Base-by-base conservation (phyloP, 2,888 invertebrate species). In the Drosophila helvetica region DNA sequence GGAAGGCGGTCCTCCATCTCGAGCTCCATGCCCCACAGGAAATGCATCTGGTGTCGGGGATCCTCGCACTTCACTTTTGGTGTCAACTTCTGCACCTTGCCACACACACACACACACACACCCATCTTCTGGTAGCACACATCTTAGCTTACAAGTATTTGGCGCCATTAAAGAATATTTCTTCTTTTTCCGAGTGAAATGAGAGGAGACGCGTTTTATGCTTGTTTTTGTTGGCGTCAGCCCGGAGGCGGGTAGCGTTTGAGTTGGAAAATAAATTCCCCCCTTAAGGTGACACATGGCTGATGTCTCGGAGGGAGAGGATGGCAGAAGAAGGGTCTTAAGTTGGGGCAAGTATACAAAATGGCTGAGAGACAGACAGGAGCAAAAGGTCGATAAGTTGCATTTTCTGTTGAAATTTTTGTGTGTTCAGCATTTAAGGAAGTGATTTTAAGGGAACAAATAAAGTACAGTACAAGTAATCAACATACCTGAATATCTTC, bases 1-100 rank as follows among this genome's bases (percentile, higher is more conserved):
- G 27, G 8, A 33, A 53, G 53, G 42, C 38, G 9, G 27, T 8
- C 9, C 27, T 47, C 18, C 43, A 10, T 10, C 10, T 47, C 18
- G 48, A n/a, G 4, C 22, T 42, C 38, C 69, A 15, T 38, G 63
- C 54, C 68, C 60, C 48, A 83, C 86, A 83, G 85, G 88, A 85
- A 86, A 77, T 79, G 88, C 86, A 75, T 75, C 67, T 62, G 60
- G 52, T 38, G 33, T 12, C 12, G 33, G 33, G 33, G 5, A 33
- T 45, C 56, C 56, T n/a, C n/a, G n/a, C 63, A 51, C 74, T 74
- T 55, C 30, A 72, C 73, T 79, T 78, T 72, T 62, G 46, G 73
- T 53, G 69, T 60, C 71, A 54, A 30, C 69, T 61, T 61, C 62
- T 52, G 19, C 52, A 45, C 52, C 50, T 59, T 52, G 33, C 51